Conservation (phyloP, 2,797 vertebrate species). For the Acipenser transmontanus region DNA sequence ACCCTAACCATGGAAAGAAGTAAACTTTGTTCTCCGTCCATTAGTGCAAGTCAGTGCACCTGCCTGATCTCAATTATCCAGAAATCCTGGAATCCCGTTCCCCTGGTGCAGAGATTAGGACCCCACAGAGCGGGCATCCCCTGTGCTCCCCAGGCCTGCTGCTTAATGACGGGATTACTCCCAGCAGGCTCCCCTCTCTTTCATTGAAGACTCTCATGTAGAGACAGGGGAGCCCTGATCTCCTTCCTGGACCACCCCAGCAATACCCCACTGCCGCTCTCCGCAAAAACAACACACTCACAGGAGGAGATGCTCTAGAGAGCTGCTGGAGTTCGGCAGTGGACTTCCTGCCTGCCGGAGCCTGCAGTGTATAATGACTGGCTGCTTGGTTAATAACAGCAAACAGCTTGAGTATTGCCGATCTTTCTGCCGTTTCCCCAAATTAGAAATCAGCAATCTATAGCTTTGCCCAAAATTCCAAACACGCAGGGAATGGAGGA, state of each 20-base stretch:
- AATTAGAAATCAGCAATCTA: too few relatives aligned
- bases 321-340: too few relatives aligned
- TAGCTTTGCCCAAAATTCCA: too few relatives aligned
- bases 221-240: slow-evolving; percentile 24
- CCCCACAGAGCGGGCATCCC: slow-evolving; percentile 49
- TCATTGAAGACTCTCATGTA: slow-evolving; percentile 33
- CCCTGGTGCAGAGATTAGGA: slow-evolving; percentile 46
- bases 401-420: too few relatives aligned
- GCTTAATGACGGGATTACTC: slow-evolving; percentile 31
- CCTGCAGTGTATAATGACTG: too few relatives aligned
- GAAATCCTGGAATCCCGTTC: slow-evolving; percentile 36
- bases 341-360: too few relatives aligned
- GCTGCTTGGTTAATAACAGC: too few relatives aligned
- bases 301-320: too few relatives aligned
- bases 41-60: slow-evolving; percentile 50
- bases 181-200: slow-evolving; percentile 26
- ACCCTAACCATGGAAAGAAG: slow-evolving; percentile 45
- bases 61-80: slow-evolving; percentile 53
- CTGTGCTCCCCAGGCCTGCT: slow-evolving; percentile 35
- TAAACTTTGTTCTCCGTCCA: slow-evolving; percentile 48
- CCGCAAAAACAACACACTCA: not conserved
- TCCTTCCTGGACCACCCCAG: slow-evolving; percentile 20
- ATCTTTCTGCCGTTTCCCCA: too few relatives aligned
- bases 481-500: too few relatives aligned
- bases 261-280: slow-evolving; percentile 14